These are phyloP conservation scores for Eupithecia pulchellata DNA, from an alignment of 2,888 invertebrate species.

Conservation along the genomic window DNA sequence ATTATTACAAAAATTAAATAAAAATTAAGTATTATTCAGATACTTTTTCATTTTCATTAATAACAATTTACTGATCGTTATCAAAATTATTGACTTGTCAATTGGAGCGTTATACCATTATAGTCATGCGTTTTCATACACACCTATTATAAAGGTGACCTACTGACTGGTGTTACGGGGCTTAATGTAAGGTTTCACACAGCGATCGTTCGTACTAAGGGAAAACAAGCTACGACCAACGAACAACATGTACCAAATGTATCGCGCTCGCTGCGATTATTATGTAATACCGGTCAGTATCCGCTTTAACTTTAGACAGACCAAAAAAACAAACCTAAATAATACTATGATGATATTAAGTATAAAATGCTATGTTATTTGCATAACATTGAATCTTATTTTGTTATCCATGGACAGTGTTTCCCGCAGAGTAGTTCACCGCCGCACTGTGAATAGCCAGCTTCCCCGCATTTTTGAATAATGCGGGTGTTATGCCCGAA, in stretches of 20 bases:
- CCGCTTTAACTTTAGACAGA: neutral
- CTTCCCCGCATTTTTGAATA: constrained; percentile 63
- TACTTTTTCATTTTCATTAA: too few species aligned
- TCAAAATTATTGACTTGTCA: neutral
- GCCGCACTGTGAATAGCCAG: constrained; percentile 29
- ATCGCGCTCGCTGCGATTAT: too few species aligned
- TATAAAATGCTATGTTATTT: neutral
- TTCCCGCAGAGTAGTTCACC: neutral
- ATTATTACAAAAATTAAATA: neutral
- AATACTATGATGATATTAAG: neutral
- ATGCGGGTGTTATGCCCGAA: constrained; percentile 82
- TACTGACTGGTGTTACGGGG: too few species aligned
- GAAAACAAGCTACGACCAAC: too few species aligned
- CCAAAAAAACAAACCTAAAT: neutral
- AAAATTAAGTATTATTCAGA: too few species aligned
- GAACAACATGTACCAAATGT: too few species aligned
- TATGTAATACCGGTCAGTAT: too few species aligned
- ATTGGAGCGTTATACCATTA: neutral
- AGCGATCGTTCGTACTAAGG: too few species aligned
- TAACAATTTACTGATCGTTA: neutral
- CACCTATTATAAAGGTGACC: too few species aligned
- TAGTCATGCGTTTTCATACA: neutral
- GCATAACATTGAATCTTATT: neutral
- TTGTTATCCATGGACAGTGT: neutral
- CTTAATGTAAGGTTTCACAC: too few species aligned